Evolutionary conservation across 2,888 invertebrate genomes (phyloP), one percentile per base, ranked within the genome.

Genomic region (Teleiodes luculella): DNA sequence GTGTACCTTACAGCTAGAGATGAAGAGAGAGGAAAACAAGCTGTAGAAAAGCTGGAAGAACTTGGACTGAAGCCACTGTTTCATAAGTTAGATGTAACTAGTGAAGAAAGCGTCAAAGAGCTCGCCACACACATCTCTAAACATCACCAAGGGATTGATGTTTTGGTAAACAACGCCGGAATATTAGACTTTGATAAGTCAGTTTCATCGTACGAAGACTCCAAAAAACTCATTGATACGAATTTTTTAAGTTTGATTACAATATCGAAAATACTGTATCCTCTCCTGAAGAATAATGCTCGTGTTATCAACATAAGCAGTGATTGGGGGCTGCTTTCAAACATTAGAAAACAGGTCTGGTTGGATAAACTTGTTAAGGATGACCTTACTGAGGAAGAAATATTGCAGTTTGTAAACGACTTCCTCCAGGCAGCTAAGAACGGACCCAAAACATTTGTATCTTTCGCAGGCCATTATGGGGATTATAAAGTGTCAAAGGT

Each of bases 141-240:
- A 55, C 91, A 90, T 56, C 90, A 95, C 75, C 91, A 92, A 30
- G 94, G 95, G 18, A 84, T 96, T 55, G 94, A 95, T 80, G 81
- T 95, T 58, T 86, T 95, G 49, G 91, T 95, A 59, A 95, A 95
- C 78, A 95, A 95, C 83, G 95, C 95, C 65, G 95, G 92, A 24
- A 92, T 94, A 64, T 92, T 94, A 28, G 95, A 92, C 74, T 93
- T 93, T 83, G 78, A 76, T 63, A 86, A 86, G 56, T 90, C 92
- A 2, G 93, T 92, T 59, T 92, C 95, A 31, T 91, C 94, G 61
- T 82, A 79, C 37, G 83, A 90, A 65, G 95, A 96, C 83, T 94
- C 95, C 4, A 92, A 93, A 73, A 91, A 92, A 66, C 94, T 95
- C 1, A 73, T 94, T 20, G 87, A 87, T 62, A 92, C 93, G 8